Base-by-base conservation (phyloP, 2,797 vertebrate genomes). In the Sternarchorhynchus goeldii region DNA sequence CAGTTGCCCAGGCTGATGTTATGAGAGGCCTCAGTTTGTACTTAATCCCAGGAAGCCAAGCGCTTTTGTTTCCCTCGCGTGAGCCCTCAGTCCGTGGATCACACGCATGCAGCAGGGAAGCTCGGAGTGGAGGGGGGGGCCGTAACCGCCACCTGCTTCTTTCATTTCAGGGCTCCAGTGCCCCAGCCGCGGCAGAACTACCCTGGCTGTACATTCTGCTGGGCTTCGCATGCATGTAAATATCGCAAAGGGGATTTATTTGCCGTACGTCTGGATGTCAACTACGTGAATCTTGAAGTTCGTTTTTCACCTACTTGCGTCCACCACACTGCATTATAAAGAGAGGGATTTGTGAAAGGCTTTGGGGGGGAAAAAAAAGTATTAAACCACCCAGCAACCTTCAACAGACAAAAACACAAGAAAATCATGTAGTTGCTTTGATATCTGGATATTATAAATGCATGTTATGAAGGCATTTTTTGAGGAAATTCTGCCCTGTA, bases 1-100 rank as follows among this genome's bases (percentile, higher is more conserved):
- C 82, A 85, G 81, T 85, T 86, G 80, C 67, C 78, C 65, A 78
- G 50, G 86, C 76, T 59, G 77, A 84, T 75, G 82, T 80, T 75
- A 64, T 76, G 80, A 58, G 75, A 75, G 80, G 73, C 60, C 64
- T 82, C 75, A 72, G 75, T 84, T 82, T 85, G 81, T 79, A 77
- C 78, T 81, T 76, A 72, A 81, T 81, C 53, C 50, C 57, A 71
- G 60, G 62, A 76, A 80, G 85, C 64, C 72, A 73, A 69, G 72
- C 58, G 67, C 36, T 66, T 59, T 77, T 66, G 71, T 68, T 80
- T 77, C 73, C 6, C 50, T 77, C 75, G 59, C 21, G n/a, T 64
- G 62, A 64, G 63, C 73, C 63, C 53, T 77, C 74, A 50, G 58
- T 53, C 59, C 66, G 53, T 4, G 18, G 62, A 60, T 79, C 75